A percentile compares a stretch with the other conserved stretches of the same genome.
These are phyloP conservation scores for Diarsia dahlii DNA, from an alignment of 2,888 invertebrate species.

Conservation along the genomic window DNA sequence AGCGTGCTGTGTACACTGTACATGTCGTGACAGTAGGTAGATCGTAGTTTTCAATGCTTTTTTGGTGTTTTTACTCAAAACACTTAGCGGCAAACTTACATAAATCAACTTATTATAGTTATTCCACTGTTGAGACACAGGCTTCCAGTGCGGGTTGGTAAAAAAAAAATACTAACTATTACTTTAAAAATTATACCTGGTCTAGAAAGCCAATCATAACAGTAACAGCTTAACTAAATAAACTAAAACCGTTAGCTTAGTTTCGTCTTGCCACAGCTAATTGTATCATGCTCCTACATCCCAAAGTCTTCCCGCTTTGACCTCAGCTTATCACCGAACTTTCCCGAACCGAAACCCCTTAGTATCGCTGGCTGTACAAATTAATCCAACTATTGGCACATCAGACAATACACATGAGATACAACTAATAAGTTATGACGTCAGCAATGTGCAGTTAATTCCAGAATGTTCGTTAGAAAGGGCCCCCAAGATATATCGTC, in stretches of 20 bases:
- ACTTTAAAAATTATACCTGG: not conserved
- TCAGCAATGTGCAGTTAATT: slow-evolving; percentile 74
- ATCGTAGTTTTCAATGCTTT: too few relatives aligned
- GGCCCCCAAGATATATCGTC: slow-evolving; percentile 82
- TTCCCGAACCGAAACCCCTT: slow-evolving; percentile 59
- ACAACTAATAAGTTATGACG: slow-evolving; percentile 79
- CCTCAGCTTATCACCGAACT: slow-evolving; percentile 56
- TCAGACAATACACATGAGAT: slow-evolving; percentile 77
- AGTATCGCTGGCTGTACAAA: slow-evolving; percentile 68
- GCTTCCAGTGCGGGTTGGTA: too few relatives aligned
- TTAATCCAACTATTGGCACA: slow-evolving; percentile 78
- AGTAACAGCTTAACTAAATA: slow-evolving; percentile 31
- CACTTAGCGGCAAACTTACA: too few relatives aligned
- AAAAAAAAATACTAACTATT: not conserved
- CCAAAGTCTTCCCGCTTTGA: slow-evolving; percentile 52
- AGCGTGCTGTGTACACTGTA: too few relatives aligned
- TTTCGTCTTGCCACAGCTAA: slow-evolving; percentile 47
- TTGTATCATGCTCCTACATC: slow-evolving; percentile 53
- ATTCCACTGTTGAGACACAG: too few relatives aligned
- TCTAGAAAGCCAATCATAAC: slow-evolving; percentile 4
- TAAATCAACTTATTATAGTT: too few relatives aligned
- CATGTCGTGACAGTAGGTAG: too few relatives aligned
- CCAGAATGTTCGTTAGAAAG: slow-evolving; percentile 71
- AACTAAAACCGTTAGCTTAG: slow-evolving; percentile 37
- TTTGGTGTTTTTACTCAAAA: too few relatives aligned